phyloP scores from a whole-genome alignment of 1,140 invertebrate genomes.

The Drosophila bifasciata region DNA sequence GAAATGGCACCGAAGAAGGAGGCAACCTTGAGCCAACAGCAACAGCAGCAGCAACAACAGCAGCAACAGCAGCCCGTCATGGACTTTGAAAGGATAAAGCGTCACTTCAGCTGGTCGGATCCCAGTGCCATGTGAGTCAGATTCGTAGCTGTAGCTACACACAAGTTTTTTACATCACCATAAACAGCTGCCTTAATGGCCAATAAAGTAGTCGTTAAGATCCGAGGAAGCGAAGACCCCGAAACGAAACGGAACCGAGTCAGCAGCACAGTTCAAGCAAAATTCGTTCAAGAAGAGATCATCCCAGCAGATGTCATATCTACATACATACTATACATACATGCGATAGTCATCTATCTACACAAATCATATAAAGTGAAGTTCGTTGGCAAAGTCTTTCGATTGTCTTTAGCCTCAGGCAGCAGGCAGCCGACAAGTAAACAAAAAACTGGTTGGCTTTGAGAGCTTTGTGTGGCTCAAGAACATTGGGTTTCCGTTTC shows the following conservation, averaged over 20 bases:
- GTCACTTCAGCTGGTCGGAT: constrained; percentile 82
- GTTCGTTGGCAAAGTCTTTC: constrained; percentile 27
- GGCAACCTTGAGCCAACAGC: constrained; percentile 70
- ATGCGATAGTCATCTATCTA: constrained; percentile 27
- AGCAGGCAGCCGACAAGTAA: constrained; percentile 3
- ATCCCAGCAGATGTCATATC: constrained; percentile 13
- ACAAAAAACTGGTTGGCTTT: constrained; percentile 54
- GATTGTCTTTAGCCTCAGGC: constrained; percentile 3
- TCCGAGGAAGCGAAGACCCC: constrained; percentile 5
- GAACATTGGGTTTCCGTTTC: constrained; percentile 45
- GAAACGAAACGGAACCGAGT: constrained; percentile 48
- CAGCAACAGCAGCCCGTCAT: constrained; percentile 60
- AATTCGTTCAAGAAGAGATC: background rate
- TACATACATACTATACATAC: too few relatives aligned
- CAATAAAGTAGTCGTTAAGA: constrained; percentile 47
- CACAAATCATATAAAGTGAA: background rate
- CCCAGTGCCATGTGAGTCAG: constrained; percentile 82
- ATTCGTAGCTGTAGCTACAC: constrained; percentile 4
- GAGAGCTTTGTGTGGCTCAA: constrained; percentile 45
- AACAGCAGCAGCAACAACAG: constrained; percentile 62
- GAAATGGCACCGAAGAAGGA: constrained; percentile 78
- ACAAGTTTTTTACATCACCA: constrained; percentile 27
- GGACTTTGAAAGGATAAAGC: constrained; percentile 80
- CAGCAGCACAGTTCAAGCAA: constrained; percentile 18
- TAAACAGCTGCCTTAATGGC: constrained; percentile 30